Conservation (phyloP, 2,888 invertebrate genomes). For the Cantharis nigra region DNA sequence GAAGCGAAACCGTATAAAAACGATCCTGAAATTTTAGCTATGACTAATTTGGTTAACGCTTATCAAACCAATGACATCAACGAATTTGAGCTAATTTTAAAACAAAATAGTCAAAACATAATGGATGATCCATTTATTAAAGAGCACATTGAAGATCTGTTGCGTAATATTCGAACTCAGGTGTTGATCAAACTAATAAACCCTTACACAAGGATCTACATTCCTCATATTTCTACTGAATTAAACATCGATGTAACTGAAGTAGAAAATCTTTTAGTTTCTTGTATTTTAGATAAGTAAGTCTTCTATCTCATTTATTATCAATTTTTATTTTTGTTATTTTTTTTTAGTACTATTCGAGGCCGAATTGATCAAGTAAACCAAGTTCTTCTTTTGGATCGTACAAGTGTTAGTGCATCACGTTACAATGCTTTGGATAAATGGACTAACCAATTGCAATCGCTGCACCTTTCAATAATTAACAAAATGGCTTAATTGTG, state of each 20-base stretch:
- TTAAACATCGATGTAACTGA: conserved; percentile 91
- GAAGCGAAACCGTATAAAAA: conserved; percentile 99
- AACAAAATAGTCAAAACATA: conserved; percentile 91
- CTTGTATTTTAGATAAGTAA: conserved; percentile 96
- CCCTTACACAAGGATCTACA: conserved; percentile 97
- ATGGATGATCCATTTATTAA: conserved; percentile 99
- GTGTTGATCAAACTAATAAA: conserved; percentile 96
- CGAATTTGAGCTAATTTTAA: conserved; percentile 95
- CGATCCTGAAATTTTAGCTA: conserved; percentile 97
- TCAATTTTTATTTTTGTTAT: neutral
- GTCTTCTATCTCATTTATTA: conserved; percentile 51
- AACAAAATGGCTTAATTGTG: conserved; percentile 75
- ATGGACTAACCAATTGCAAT: conserved; percentile 91
- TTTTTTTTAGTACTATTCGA: conserved; percentile 71
- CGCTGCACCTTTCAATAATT: conserved; percentile 86
- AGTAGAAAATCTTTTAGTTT: conserved; percentile 94
- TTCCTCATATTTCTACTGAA: conserved; percentile 96
- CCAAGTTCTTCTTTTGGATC: conserved; percentile 86
- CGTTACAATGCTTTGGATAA: conserved; percentile 93
- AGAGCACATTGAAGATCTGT: conserved; percentile 97
- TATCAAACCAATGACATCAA: conserved; percentile 99
- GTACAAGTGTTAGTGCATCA: conserved; percentile 79
- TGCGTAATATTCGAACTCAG: conserved; percentile 95
- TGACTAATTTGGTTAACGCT: conserved; percentile 97
- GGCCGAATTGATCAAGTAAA: conserved; percentile 93